Base-by-base conservation (phyloP, 2,888 invertebrate species). In the Eupeodes latifasciatus region DNA sequence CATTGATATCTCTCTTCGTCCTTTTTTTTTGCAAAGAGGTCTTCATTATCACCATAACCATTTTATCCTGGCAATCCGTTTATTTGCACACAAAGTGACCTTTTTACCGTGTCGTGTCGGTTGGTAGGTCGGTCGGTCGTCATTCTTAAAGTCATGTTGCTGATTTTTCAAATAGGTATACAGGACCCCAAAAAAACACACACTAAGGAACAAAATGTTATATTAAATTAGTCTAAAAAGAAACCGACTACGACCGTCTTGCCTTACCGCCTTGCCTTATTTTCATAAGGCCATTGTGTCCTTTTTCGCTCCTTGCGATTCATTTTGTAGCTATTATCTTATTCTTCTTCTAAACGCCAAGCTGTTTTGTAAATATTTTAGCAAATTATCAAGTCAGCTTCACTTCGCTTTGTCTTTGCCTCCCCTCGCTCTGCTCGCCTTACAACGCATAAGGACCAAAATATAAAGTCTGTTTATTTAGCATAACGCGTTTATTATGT, bases 71-170 rank as follows among this genome's bases (percentile, higher is more conserved):
- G 51, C 76, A 76, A 85, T 51, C 62, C n/a, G 47, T 67, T 77
- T 81, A 77, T 72, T 85, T 81, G 72, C 81, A 77, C 59, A 77
- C 67, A 77, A 66, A 74, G 61, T 55, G 77, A 77, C 81, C 81
- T 77, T 72, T 59, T 57, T 6, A 40, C 19, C 47, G 12, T 40
- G 40, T 40, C 19, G 19, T 19, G 19, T 19, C 40, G 6, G 40
- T 40, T 9, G 40, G 40, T 40, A 1, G 40, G 40, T 40, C 40
- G 40, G 40, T 47, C 47, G 47, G 47, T 47, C 11, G 47, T 47
- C 64, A 40, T 40, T 40, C 40, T 5, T 40, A 40, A 27, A 27
- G 61, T 47, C 61, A 19, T 36, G 14, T 5, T 72, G 66, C 12
- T 55, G 47, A 67, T 72, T 66, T 47, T 49, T 27, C 64, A 44